Base-by-base conservation (phyloP, 2,113 vertebrate species). In the Oriolus oriolus region DNA sequence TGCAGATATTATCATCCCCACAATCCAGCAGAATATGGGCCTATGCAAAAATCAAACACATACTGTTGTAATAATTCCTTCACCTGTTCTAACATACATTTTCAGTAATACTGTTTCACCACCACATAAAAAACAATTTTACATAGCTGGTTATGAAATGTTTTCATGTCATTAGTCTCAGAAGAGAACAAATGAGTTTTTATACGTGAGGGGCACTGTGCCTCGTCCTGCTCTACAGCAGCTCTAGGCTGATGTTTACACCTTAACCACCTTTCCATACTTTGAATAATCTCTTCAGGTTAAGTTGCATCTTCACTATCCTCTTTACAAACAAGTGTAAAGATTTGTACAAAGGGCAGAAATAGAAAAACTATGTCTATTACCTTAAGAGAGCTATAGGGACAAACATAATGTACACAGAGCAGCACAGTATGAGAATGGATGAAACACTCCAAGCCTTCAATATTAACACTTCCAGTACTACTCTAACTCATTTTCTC, bases 11-110 rank as follows among this genome's bases (percentile, higher is more conserved):
- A 91, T 99, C 99, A 0, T 99, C 98, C 13, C 99, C 99, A 94
- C 99, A 99, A 80, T 99, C 99, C 97, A 99, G 93, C 16, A 99
- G 97, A 96, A 99, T 99, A 89, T 99, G 99, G 71, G 99, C 99
- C 99, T 99, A 39, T 9, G 65, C 86, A 91, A 90, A 95, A 91
- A 70, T 30, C 27, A 89, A 89, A 84, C 20, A 30, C 4, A 57
- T 12, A 45, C 9, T 44, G 35, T 61, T 76, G 42, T 61, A 70
- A 17, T 68, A 65, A 76, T n/a, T 78, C 45, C 49, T 63, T 37
- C 61, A 77, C 41, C 15, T 70, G 19, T 87, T 93, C 24, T n/a
- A 77, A 44, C 20, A 39, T 12, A 49, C 7, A 44, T 65, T 84
- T 69, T 45, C 50, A 85, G 19, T 20, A 63, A 45, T 9, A 60